Base-by-base conservation (phyloP, 2,113 vertebrate species). In the Seriola aureovittata region DNA sequence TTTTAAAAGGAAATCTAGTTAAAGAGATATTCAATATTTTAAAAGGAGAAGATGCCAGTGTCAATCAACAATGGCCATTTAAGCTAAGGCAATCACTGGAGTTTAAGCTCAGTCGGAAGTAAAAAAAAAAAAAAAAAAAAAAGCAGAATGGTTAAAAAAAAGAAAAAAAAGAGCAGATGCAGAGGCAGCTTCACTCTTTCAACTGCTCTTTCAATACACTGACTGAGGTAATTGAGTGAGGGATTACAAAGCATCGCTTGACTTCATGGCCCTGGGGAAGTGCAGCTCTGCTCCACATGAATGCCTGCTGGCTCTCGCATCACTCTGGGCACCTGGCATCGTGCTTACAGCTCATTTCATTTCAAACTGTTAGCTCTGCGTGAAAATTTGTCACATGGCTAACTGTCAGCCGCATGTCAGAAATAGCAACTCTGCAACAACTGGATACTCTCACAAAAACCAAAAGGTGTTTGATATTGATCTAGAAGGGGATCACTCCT, bases 161-260 rank as follows among this genome's bases (percentile, higher is more conserved):
- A 9, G 12, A 25, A 34, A 80, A 59, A 77, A 78, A 67, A 42
- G 66, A 78, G 69, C 63, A 82, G 89, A 87, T 78, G 74, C 19
- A 14, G 46, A 57, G 59, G 75, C 75, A 85, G 71, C 21, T 14
- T n/a, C 66, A 44, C 71, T 62, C 77, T 84, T 82, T 88, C 76
- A 78, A 40, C 75, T 68, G 74, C 58, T 80, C 66, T 63, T 85
- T 88, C 72, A 84, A 75, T 84, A 58, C 83, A 75, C 75, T 82
- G 85, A 86, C 76, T 73, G 88, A 79, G 68, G 84, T 87, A 85
- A 91, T 88, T 86, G 87, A 91, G 75, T 74, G 75, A 88, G 74
- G 72, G 57, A 86, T 91, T 85, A 85, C 87, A 91, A 88, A 88
- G 84, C 84, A 66, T 71, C 8, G 29, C 80, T 91, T 91, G 84